These are phyloP conservation scores for Sipunculus nudus DNA, from an alignment of 2,888 invertebrate species.

Conservation along the genomic window DNA sequence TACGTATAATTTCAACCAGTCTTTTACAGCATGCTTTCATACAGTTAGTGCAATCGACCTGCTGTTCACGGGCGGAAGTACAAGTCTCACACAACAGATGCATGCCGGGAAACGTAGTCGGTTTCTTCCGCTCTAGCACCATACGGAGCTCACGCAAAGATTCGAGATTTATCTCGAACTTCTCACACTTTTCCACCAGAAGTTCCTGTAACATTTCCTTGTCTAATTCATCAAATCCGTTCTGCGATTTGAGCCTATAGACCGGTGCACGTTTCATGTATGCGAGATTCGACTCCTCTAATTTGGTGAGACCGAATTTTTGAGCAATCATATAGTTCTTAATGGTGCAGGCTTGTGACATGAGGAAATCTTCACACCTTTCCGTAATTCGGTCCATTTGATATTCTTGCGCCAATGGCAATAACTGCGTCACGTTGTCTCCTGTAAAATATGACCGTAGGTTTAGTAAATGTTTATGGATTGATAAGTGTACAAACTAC, in stretches of 20 bases:
- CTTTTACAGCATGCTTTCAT: slow-evolving; percentile 42
- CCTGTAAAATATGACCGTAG: slow-evolving; percentile 25
- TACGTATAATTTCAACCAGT: slow-evolving; percentile 33
- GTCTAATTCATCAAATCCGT: slow-evolving; percentile 37
- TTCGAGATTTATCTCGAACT: slow-evolving; percentile 40
- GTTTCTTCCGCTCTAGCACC: slow-evolving; percentile 46
- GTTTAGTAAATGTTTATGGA: not conserved
- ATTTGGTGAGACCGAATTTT: slow-evolving; percentile 29
- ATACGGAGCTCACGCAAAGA: slow-evolving; percentile 39
- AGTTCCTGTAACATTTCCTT: slow-evolving; percentile 26
- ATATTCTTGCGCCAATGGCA: slow-evolving; percentile 41
- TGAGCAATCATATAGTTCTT: slow-evolving; percentile 39
- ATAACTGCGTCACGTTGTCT: slow-evolving; percentile 27
- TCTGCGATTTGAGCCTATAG: slow-evolving; percentile 25
- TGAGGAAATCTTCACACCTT: slow-evolving; percentile 37
- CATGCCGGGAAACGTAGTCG: slow-evolving; percentile 44
- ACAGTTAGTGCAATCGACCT: slow-evolving; percentile 40
- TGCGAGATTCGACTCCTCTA: slow-evolving; percentile 34
- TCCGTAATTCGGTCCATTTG: slow-evolving; percentile 38
- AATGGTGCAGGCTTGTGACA: slow-evolving; percentile 36
- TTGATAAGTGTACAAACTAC: not conserved
- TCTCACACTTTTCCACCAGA: slow-evolving; percentile 41
- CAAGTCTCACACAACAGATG: slow-evolving; percentile 40
- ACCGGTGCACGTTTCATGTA: slow-evolving; percentile 40
- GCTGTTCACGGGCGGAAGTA: slow-evolving; percentile 38